Evolutionary conservation across 2,113 vertebrate species (phyloP).

Genomic region (Ophthalmolycus amberensis): DNA sequence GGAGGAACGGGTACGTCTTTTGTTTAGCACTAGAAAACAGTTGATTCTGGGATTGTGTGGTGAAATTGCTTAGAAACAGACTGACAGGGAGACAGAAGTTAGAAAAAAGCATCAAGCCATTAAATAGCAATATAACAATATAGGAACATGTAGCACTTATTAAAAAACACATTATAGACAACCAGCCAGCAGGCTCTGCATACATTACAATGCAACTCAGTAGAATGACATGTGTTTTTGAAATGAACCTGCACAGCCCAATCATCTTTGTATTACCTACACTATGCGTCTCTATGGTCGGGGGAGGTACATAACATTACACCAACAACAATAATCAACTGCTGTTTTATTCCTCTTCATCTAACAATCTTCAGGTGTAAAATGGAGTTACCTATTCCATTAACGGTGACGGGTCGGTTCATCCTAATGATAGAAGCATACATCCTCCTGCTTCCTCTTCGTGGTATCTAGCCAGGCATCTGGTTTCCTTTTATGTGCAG

Average conservation of each 20-base stretch:
- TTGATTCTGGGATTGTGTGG: neutral
- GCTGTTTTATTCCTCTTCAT: neutral
- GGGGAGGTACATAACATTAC: neutral
- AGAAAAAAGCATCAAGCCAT: neutral
- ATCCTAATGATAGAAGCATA: neutral
- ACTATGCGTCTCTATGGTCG: neutral
- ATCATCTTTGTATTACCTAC: neutral
- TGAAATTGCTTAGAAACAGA: neutral
- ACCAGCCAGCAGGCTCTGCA: neutral
- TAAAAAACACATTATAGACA: neutral
- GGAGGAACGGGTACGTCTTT: neutral
- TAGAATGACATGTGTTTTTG: neutral
- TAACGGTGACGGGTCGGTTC: neutral
- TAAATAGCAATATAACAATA: neutral
- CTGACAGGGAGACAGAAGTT: neutral
- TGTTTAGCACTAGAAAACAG: neutral
- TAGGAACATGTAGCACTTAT: neutral
- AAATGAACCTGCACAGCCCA: neutral
- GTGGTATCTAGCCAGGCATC: neutral
- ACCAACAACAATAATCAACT: neutral
- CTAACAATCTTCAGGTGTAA: neutral
- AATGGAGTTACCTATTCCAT: neutral
- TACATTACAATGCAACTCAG: neutral
- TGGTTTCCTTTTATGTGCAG: neutral
- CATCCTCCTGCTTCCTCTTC: too few species aligned